These are phyloP conservation scores for Molanna angustata DNA, from an alignment of 2,888 invertebrate genomes.

Conservation along the genomic window DNA sequence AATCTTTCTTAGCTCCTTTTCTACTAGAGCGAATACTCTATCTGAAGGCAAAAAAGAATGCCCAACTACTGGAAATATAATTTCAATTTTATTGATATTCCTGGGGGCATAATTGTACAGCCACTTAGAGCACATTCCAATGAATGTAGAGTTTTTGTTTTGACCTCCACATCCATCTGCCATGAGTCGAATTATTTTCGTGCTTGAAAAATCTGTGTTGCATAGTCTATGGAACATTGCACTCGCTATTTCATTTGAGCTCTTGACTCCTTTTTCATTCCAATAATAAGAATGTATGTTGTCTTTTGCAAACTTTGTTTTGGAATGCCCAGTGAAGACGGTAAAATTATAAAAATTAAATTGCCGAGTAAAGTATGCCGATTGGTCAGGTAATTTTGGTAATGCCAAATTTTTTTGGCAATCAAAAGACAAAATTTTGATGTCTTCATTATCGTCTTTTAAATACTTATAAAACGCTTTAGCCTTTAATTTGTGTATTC, in stretches of 20 bases:
- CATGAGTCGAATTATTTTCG: too few relatives aligned
- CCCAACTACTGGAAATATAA: too few relatives aligned
- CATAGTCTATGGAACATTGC: neutral
- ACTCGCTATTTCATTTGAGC: neutral
- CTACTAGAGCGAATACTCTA: too few relatives aligned
- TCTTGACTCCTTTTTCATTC: neutral
- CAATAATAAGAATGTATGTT: neutral
- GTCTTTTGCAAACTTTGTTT: neutral
- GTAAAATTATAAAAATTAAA: neutral
- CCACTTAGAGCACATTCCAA: too few relatives aligned
- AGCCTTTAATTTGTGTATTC: neutral
- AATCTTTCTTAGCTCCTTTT: too few relatives aligned
- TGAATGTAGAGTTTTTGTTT: too few relatives aligned
- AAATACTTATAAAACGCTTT: neutral
- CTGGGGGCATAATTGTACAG: too few relatives aligned
- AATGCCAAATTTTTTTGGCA: conserved; percentile 14
- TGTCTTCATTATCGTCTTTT: neutral
- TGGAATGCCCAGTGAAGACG: neutral
- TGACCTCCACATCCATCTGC: too few relatives aligned
- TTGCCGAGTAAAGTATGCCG: conserved; percentile 3
- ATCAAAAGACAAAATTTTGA: neutral
- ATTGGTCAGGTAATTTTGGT: conserved; percentile 10
- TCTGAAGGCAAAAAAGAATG: too few relatives aligned
- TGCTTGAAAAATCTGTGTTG: too few relatives aligned
- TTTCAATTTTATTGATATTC: too few relatives aligned